Conservation (phyloP, 2,113 vertebrate species). For the Suricata suricatta region DNA sequence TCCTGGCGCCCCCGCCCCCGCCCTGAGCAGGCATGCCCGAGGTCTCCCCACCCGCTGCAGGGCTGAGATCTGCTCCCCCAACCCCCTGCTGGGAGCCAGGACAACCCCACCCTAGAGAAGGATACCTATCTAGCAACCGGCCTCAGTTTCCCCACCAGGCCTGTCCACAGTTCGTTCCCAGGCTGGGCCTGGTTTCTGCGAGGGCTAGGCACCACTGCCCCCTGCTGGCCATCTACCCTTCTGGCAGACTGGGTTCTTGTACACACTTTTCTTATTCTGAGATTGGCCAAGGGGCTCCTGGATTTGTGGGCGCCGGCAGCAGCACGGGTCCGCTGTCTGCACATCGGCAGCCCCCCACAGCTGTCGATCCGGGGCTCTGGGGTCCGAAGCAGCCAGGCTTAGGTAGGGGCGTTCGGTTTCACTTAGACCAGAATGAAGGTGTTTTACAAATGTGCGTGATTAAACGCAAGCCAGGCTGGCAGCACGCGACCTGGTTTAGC, state of each 20-base stretch:
- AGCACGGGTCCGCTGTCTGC: too few species aligned
- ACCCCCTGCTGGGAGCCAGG: fast-evolving
- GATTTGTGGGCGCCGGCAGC: too few species aligned
- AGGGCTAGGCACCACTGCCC: conserved; percentile 35
- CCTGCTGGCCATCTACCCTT: conserved; percentile 50
- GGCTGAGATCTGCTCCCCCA: too few species aligned
- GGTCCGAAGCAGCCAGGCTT: not conserved
- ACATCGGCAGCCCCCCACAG: fast-evolving
- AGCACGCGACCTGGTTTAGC: not conserved
- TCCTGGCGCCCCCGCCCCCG: not conserved
- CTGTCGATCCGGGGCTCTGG: fast-evolving
- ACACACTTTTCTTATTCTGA: not conserved
- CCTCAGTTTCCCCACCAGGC: not conserved
- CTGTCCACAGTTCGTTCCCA: too few species aligned
- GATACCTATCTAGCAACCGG: fast-evolving
- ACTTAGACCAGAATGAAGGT: not conserved
- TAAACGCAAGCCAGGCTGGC: not conserved
- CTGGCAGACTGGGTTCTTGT: not conserved
- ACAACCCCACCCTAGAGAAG: not conserved
- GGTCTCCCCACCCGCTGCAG: not conserved
- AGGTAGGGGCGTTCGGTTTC: not conserved
- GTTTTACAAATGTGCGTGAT: not conserved
- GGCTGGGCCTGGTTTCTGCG: not conserved
- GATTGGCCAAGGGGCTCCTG: fast-evolving
- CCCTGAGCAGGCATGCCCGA: not conserved